Conservation (phyloP, 2,888 invertebrate species). For the Troides aeacus region DNA sequence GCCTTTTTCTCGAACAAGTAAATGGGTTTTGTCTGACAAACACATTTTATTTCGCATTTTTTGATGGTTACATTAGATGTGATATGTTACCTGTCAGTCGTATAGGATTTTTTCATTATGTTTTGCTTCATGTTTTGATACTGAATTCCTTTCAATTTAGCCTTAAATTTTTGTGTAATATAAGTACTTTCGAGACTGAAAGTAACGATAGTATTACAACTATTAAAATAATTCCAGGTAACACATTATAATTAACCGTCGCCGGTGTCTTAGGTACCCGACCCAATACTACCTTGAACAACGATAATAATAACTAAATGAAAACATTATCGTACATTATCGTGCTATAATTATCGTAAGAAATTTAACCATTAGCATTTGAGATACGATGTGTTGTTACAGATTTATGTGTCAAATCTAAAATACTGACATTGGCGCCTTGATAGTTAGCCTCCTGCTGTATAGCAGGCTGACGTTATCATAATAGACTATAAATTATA, state of each 20-base stretch:
- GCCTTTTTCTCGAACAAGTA: constrained; percentile 54
- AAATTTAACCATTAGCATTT: neutral
- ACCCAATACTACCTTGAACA: neutral
- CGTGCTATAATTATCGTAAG: neutral
- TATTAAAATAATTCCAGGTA: neutral
- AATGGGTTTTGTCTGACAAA: constrained; percentile 63
- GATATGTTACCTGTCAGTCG: neutral
- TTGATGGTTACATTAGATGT: neutral
- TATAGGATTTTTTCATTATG: neutral
- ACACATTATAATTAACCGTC: neutral
- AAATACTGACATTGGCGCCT: constrained; percentile 28
- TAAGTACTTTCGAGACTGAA: too few species aligned
- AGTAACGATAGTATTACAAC: neutral
- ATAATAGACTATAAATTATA: constrained; percentile 38
- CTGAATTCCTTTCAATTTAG: neutral
- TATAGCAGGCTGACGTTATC: constrained; percentile 44
- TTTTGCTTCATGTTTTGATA: neutral
- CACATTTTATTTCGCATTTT: constrained; percentile 32
- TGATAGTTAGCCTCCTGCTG: constrained; percentile 6
- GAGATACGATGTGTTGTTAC: constrained; percentile 2
- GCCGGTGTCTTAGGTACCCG: neutral
- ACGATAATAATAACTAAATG: neutral
- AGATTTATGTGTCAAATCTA: constrained; percentile 20
- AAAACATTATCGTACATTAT: neutral
- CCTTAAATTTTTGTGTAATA: too few species aligned